A percentile compares a stretch with the other conserved stretches of the same genome.
phyloP scores from a whole-genome alignment of 2,888 invertebrate genomes.

The Branchipolynoe longqiensis region DNA sequence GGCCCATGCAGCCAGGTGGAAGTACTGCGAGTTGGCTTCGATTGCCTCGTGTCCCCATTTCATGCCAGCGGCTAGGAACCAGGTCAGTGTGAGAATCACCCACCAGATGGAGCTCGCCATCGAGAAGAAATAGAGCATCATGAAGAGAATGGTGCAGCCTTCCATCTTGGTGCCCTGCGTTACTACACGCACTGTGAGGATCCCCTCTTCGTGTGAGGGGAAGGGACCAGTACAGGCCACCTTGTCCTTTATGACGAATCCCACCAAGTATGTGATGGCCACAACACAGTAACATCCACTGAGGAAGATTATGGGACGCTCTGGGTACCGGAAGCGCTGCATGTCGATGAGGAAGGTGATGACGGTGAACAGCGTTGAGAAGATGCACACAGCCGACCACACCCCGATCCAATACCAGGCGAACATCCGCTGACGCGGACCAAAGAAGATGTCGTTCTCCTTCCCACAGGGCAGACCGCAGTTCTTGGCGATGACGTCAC shows the following conservation, averaged over 20 bases:
- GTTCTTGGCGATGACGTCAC: constrained; percentile 70
- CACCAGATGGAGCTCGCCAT: constrained; percentile 98
- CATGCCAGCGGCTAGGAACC: constrained; percentile 97
- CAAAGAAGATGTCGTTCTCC: constrained; percentile 92
- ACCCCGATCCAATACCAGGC: constrained; percentile 95
- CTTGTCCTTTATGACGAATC: constrained; percentile 82
- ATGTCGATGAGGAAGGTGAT: constrained; percentile 95
- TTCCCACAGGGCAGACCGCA: constrained; percentile 88
- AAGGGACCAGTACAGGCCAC: constrained; percentile 79
- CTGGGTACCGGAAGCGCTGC: constrained; percentile 97
- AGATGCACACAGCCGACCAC: constrained; percentile 94
- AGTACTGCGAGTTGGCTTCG: constrained; percentile 97
- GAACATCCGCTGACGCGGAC: constrained; percentile 89
- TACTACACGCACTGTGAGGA: constrained; percentile 70
- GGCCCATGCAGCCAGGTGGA: constrained; percentile 98
- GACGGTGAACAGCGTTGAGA: constrained; percentile 91
- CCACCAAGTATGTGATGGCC: constrained; percentile 92
- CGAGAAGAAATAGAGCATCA: constrained; percentile 94
- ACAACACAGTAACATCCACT: constrained; percentile 98
- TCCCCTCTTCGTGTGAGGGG: constrained; percentile 60
- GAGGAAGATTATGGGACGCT: constrained; percentile 97
- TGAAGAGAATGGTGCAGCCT: constrained; percentile 94
- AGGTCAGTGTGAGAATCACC: constrained; percentile 96
- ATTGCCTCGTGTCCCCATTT: constrained; percentile 99
- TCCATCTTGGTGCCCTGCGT: constrained; percentile 87